A percentile compares a stretch with the other conserved stretches of the same genome.
phyloP scores from a whole-genome alignment of 2,113 vertebrate genomes.

The Scomber scombrus region DNA sequence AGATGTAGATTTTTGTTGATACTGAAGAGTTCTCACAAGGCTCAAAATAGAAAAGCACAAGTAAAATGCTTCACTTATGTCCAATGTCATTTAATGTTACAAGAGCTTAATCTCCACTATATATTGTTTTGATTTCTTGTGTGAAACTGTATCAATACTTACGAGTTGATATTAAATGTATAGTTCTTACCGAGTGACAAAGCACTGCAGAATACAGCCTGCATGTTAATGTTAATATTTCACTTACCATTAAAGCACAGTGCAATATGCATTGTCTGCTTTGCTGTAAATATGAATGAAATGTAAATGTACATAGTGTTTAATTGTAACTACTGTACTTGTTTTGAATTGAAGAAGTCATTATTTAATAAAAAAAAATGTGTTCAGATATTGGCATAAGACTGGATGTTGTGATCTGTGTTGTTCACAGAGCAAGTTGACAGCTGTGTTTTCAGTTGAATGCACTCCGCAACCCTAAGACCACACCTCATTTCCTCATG shows the following conservation, averaged over 20 bases:
- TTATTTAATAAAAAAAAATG: conserved; percentile 52
- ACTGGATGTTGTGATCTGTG: conserved; percentile 22
- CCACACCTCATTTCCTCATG: conserved; percentile 59
- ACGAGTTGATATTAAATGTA: not conserved
- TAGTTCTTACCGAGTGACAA: conserved; percentile 15
- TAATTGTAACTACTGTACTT: not conserved
- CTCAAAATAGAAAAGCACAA: not conserved
- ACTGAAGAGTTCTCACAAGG: not conserved
- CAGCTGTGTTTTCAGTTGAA: conserved; percentile 53
- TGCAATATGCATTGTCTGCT: conserved; percentile 7
- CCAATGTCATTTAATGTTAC: not conserved
- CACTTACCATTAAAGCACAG: conserved; percentile 17
- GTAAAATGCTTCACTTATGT: not conserved
- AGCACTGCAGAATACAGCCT: not conserved
- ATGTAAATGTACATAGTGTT: not conserved
- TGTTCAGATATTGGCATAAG: not conserved
- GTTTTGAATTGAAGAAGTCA: not conserved
- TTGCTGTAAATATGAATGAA: not conserved
- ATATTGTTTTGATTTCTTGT: too few species aligned
- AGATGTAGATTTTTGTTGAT: not conserved
- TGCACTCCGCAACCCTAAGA: conserved; percentile 16
- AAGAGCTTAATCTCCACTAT: too few species aligned
- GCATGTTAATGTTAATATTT: not conserved
- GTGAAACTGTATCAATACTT: too few species aligned
- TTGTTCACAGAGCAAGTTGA: not conserved